A percentile compares a stretch with the other conserved stretches of the same genome.
Conservation (phyloP, 1,140 invertebrate species). For the Dysdera silvatica region DNA sequence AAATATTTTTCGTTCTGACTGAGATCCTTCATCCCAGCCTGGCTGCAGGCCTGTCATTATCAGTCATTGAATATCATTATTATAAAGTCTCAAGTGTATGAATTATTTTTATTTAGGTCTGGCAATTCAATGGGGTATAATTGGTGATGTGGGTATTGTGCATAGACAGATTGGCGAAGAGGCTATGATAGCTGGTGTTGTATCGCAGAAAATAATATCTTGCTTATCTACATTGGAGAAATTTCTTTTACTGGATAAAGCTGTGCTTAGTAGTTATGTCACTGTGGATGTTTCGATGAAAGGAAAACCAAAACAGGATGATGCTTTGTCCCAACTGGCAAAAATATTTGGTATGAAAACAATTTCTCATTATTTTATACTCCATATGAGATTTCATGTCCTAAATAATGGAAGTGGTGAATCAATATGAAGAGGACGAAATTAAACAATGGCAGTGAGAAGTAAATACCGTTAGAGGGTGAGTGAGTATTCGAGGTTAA, state of each 20-base stretch:
- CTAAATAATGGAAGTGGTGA: no score
- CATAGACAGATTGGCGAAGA: conserved; percentile 60
- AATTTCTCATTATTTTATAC: no score
- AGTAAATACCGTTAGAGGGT: no score
- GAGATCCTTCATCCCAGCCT: no score
- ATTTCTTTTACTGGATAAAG: neutral
- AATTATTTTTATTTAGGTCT: conserved; percentile 50
- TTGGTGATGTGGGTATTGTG: conserved; percentile 90
- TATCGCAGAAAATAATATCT: neutral
- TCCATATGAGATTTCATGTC: no score
- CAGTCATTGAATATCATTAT: no score
- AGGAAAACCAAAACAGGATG: neutral
- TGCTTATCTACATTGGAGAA: conserved; percentile 1
- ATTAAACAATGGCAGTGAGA: no score
- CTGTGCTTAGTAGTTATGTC: conserved; percentile 18
- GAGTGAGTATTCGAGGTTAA: no score
- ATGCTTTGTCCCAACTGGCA: neutral
- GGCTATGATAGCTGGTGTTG: conserved; percentile 6
- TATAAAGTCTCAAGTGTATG: no score
- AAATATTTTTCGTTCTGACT: no score
- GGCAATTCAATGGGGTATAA: conserved; percentile 95
- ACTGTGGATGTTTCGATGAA: neutral
- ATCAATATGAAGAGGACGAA: no score
- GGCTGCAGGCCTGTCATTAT: no score
- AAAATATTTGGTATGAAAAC: conserved; percentile 21